A percentile compares a stretch with the other conserved stretches of the same genome.
phyloP scores from a whole-genome alignment of 30 jellyfish, hydroid and myxozoan genomes.

The Rhopilema esculentum region DNA sequence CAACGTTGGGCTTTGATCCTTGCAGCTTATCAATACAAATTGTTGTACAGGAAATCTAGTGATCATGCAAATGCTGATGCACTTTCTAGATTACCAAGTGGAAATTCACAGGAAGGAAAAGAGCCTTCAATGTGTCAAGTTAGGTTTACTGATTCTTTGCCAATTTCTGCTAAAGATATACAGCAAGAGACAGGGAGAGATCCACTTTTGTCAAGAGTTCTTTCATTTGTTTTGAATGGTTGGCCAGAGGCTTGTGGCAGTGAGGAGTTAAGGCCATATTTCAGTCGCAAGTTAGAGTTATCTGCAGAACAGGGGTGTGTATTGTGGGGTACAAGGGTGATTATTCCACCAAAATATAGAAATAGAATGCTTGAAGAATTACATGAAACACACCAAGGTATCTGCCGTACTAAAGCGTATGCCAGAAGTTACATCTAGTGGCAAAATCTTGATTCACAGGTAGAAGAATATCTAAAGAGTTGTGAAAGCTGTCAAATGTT shows the following conservation, averaged over 20 bases:
- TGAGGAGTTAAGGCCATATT: constrained; percentile 56
- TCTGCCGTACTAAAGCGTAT: too few species aligned
- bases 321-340: too few species aligned
- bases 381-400: constrained; percentile 57
- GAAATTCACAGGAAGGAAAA: too few species aligned
- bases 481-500: constrained; percentile 28
- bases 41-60: too few species aligned
- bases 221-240: constrained; percentile 42
- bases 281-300: too few species aligned
- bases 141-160: constrained; percentile 16
- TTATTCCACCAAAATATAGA: constrained; percentile 38
- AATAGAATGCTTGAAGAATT: constrained; percentile 32
- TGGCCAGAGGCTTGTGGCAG: constrained; percentile 43
- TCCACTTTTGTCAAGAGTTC: constrained; percentile 41
- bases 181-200: constrained; percentile 43
- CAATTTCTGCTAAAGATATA: constrained; percentile 38
- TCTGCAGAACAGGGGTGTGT: too few species aligned
- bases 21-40: too few species aligned
- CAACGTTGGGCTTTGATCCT: too few species aligned
- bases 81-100: too few species aligned
- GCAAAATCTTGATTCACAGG: constrained; percentile 13
- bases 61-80: too few species aligned
- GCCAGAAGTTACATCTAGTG: constrained; percentile 60
- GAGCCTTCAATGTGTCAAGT: constrained; percentile 40
- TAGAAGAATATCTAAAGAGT: constrained; percentile 34